These are phyloP conservation scores for Bombus waltoni DNA, from an alignment of 1,140 invertebrate genomes.

Conservation along the genomic window DNA sequence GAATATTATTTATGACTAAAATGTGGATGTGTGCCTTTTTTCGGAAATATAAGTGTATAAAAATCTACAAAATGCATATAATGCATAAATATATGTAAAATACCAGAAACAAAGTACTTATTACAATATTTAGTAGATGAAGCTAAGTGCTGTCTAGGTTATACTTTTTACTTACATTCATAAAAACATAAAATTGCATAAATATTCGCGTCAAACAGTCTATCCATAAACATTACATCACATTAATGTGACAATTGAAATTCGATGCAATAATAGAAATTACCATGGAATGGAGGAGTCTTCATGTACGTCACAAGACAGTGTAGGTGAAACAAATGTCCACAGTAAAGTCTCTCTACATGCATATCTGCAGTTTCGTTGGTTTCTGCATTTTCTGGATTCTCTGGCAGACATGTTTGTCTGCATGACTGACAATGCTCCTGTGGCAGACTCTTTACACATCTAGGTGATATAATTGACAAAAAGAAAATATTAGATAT, in stretches of 20 bases:
- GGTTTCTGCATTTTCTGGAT: constrained; percentile 83
- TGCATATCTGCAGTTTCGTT: constrained; percentile 85
- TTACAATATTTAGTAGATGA: too few species aligned
- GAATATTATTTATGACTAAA: neutral
- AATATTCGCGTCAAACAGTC: too few species aligned
- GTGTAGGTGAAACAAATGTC: constrained; percentile 89
- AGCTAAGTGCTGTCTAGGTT: too few species aligned
- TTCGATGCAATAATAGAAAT: constrained; percentile 34
- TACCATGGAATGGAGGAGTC: constrained; percentile 90
- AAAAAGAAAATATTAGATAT: constrained; percentile 2
- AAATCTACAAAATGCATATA: too few species aligned
- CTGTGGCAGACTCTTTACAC: constrained; percentile 84
- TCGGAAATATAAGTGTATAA: too few species aligned
- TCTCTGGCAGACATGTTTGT: constrained; percentile 84
- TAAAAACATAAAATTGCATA: too few species aligned
- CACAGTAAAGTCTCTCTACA: constrained; percentile 89
- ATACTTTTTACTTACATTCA: too few species aligned
- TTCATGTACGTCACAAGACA: constrained; percentile 89
- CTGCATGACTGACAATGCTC: constrained; percentile 87
- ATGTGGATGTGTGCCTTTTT: too few species aligned
- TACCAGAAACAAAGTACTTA: too few species aligned
- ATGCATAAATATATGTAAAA: too few species aligned
- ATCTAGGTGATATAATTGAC: constrained; percentile 55
- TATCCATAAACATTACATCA: too few species aligned
- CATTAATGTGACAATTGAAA: neutral